Evolutionary conservation across 2,113 vertebrate species (phyloP), one percentile per base, ranked within the genome.

Genomic region (Melanerpes aurifrons): DNA sequence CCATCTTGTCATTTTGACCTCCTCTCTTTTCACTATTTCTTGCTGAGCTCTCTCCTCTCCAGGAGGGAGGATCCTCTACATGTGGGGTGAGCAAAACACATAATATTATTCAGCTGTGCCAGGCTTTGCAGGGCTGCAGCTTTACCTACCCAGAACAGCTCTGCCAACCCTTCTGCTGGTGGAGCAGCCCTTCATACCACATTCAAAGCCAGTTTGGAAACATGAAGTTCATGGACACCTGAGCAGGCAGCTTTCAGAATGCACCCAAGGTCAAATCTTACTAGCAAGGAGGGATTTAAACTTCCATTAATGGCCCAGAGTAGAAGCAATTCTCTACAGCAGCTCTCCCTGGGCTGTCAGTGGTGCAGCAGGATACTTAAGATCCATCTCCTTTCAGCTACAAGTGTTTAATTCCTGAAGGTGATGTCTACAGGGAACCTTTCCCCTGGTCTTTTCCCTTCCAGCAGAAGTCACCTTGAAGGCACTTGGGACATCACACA

Each of bases 181-280:
- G 68, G 54, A 69, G 18, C 54, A 7, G 32, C 78, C 20, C 71
- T 26, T 43, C 14, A 17, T 2, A 19, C 31, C 18, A 4, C 1
- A 0, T 25, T 40, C 24, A n/a, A 13, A 66, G 35, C 48, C 48
- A 6, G 25, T 0, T 4, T 40, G 69, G 37, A 29, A 57, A 25
- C 9, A 2, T 3, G 20, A 12, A 63, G 24, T 70, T 40, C 53
- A 4, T 0, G 4, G 50, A 12, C 29, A 24, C 15, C 37, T 13
- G 31, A 75, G 54, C 48, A 48, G 66, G 7, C 31, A 28, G 37
- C 28, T 45, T 71, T 82, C 28, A 48, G 78, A 54, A 16, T n/a
- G 25, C 50, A n/a, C 32, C 31, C 54, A 43, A 75, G 54, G 59
- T 62, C 47, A 64, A 64, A 57, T 13, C 21, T 68, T 35, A 28